A percentile compares a stretch with the other conserved stretches of the same genome.
phyloP scores from a whole-genome alignment of 2,113 vertebrate genomes.

The Lagopus leucura region DNA sequence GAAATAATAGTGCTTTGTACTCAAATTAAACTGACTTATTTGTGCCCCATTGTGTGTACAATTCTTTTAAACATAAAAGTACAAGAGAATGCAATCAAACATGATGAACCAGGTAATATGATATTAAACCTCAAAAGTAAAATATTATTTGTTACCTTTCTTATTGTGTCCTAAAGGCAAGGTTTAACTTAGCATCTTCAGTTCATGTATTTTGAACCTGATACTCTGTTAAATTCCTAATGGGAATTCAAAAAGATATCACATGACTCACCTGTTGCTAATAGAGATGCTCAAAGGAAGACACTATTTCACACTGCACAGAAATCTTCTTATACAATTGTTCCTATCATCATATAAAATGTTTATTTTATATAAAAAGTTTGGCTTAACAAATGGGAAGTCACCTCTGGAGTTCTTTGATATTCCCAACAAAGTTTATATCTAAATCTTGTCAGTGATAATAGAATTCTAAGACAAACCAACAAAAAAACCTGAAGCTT shows the following conservation, averaged over 20 bases:
- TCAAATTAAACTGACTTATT: slow-evolving; percentile 3
- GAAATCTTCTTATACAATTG: neutral
- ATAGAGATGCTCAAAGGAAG: neutral
- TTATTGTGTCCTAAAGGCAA: neutral
- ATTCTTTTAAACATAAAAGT: slow-evolving; percentile 31
- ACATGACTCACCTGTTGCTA: neutral
- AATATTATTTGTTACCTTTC: neutral
- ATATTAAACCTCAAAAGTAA: neutral
- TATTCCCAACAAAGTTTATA: neutral
- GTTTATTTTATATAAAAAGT: neutral
- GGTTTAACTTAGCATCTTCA: neutral
- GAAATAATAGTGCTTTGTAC: slow-evolving; percentile 1
- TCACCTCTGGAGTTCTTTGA: neutral
- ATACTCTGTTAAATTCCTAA: neutral
- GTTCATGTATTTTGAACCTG: neutral
- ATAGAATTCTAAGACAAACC: neutral
- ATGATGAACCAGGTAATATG: neutral
- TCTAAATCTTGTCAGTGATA: neutral
- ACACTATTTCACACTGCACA: neutral
- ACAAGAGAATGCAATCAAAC: neutral
- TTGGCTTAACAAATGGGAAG: neutral
- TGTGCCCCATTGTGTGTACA: neutral
- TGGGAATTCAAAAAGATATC: neutral
- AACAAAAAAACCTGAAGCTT: neutral
- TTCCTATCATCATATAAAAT: neutral